Evolutionary conservation across 2,113 vertebrate genomes (phyloP), one percentile per base, ranked within the genome.

Genomic region (Anarrhichthys ocellatus): DNA sequence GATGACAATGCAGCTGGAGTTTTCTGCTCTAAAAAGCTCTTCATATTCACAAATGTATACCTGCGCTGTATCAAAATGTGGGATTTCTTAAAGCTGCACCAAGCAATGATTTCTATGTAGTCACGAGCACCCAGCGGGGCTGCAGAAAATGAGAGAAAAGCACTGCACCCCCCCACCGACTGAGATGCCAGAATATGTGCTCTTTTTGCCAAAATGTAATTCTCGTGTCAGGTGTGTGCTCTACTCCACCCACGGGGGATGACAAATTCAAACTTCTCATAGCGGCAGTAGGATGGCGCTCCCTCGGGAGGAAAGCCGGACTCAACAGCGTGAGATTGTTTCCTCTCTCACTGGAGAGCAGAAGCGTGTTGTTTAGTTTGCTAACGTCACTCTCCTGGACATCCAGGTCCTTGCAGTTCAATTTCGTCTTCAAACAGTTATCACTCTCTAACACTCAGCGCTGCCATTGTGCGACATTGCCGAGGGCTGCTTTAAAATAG

Each of bases 191-290:
- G 68, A 85, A 85, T 78, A 84, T 84, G 75, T 76, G 84, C 84
- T 92, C 82, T 73, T 82, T 89, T 89, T 90, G 82, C 72, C 72
- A 78, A 91, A 86, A 91, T 91, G 73, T 90, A 82, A 91, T 90
- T 87, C 81, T 81, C 8, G 13, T 86, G 90, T 90, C 89, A 92
- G 89, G 87, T 92, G 84, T 80, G 86, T 54, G 48, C 80, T 73
- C 84, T 58, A 9, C 81, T 89, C 73, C 87, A 56, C 87, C 89
- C 88, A 89, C 78, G 67, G 86, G 85, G 88, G 85, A 82, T 63
- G 70, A 84, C 83, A 89, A 86, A 92, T 85, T 87, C 74, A 88
- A 91, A 90, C 48, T 81, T 87, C 83, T 79, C 17, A 4, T 73
- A 46, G 81, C 83, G 64, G 86, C 80, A 27, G 68, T 56, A 69